Evolutionary conservation across 2,113 vertebrate genomes (phyloP).

Genomic region (Chelonoidis abingdonii): DNA sequence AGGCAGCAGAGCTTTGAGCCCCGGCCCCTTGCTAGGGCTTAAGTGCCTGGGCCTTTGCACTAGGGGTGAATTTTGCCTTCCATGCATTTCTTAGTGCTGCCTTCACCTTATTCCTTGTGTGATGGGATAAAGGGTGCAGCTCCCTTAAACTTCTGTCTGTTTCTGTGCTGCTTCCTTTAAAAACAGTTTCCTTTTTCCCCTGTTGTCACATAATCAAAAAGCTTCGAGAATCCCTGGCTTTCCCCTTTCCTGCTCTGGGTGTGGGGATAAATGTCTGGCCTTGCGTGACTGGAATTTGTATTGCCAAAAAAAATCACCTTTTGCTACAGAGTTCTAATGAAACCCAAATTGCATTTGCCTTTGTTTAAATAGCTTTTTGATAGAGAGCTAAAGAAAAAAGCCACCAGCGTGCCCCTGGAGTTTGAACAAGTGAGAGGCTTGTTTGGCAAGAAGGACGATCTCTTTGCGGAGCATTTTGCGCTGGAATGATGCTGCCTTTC

Average conservation of each 20-base stretch:
- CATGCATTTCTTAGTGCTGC: not conserved
- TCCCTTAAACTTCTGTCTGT: not conserved
- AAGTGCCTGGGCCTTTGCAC: not conserved
- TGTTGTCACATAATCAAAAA: not conserved
- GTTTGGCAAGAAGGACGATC: constrained; percentile 80
- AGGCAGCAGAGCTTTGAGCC: not conserved
- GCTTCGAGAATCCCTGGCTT: not conserved
- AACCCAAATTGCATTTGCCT: not conserved
- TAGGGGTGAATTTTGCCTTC: not conserved
- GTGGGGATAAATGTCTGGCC: not conserved
- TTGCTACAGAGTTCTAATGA: not conserved
- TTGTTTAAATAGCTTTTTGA: constrained; percentile 87
- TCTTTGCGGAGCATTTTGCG: constrained; percentile 86
- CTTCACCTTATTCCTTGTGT: not conserved
- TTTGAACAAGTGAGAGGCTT: constrained; percentile 85
- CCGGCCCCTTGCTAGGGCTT: not conserved
- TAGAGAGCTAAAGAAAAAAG: constrained; percentile 84
- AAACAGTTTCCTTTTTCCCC: not conserved
- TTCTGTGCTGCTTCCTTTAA: not conserved
- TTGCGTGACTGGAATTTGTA: not conserved
- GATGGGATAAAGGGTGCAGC: not conserved
- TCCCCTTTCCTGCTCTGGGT: not conserved
- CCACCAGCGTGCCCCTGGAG: constrained; percentile 83
- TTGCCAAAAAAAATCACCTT: not conserved
- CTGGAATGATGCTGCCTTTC: constrained; percentile 74